phyloP scores from a whole-genome alignment of 2,113 vertebrate genomes.

The Tamias sibiricus region DNA sequence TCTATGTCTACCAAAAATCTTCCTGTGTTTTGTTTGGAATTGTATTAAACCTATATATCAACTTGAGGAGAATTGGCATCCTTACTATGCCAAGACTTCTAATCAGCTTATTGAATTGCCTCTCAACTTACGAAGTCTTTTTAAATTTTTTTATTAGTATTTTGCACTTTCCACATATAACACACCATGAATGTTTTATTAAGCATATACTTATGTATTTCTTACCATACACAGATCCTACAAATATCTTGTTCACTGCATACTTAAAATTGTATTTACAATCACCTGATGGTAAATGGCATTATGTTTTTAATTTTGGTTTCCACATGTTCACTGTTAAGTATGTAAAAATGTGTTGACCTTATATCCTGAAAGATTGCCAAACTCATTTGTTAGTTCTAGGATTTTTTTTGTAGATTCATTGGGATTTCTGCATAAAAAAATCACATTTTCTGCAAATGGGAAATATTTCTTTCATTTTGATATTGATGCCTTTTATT shows the following conservation, averaged over 20 bases:
- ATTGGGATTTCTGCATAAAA: background rate
- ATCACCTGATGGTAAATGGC: background rate
- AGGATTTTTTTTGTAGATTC: background rate
- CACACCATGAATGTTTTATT: background rate
- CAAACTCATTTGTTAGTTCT: background rate
- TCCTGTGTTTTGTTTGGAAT: constrained; percentile 29
- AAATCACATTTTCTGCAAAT: background rate
- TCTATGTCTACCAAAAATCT: background rate
- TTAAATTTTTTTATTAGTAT: background rate
- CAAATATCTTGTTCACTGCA: background rate
- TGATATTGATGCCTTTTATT: background rate
- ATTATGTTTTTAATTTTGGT: constrained; percentile 6
- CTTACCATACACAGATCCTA: background rate
- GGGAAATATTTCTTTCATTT: background rate
- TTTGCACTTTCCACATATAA: constrained; percentile 26
- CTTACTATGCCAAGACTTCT: constrained; percentile 30
- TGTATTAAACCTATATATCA: background rate
- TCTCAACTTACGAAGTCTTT: constrained; percentile 23
- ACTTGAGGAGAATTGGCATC: background rate
- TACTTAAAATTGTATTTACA: background rate
- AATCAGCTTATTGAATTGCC: constrained; percentile 5
- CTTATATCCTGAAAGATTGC: background rate
- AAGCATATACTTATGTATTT: background rate
- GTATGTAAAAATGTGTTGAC: constrained; percentile 19
- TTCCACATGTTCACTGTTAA: constrained; percentile 26